Conservation (phyloP, 1,140 invertebrate genomes). For the Tyrophagus putrescentiae region DNA sequence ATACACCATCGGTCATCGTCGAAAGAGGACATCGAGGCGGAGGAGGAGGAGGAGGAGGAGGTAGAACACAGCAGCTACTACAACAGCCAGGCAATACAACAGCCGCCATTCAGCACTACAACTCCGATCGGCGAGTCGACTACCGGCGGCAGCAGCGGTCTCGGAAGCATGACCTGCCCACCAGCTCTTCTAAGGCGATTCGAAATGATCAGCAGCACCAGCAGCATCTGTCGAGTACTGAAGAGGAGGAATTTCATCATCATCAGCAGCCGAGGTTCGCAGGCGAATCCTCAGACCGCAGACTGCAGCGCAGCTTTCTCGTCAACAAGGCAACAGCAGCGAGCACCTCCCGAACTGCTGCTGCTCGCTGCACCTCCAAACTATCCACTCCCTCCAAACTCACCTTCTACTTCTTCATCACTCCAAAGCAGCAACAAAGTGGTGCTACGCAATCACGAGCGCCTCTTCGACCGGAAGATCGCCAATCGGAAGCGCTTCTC, state of each 20-base stretch:
- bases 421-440: not conserved
- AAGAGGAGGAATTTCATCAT: not conserved
- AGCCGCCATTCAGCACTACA: not conserved
- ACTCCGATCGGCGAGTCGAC: constrained; percentile 8
- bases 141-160: not conserved
- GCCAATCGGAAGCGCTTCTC: constrained; percentile 8
- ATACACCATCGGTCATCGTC: no score
- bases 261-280: no score
- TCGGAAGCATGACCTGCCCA: not conserved
- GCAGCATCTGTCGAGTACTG: not conserved
- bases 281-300: no score
- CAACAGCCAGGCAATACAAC: no score
- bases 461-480: not conserved
- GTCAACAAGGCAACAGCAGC: no score
- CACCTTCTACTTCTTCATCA: not conserved
- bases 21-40: no score
- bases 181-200: no score
- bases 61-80: not conserved
- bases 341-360: no score
- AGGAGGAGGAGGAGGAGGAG: not conserved
- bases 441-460: constrained; percentile 2
- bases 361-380: no score
- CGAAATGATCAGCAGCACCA: not conserved
- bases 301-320: no score
- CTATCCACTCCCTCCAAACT: no score